phyloP scores from a whole-genome alignment of 2,113 vertebrate genomes.

The Prolemur simus region DNA sequence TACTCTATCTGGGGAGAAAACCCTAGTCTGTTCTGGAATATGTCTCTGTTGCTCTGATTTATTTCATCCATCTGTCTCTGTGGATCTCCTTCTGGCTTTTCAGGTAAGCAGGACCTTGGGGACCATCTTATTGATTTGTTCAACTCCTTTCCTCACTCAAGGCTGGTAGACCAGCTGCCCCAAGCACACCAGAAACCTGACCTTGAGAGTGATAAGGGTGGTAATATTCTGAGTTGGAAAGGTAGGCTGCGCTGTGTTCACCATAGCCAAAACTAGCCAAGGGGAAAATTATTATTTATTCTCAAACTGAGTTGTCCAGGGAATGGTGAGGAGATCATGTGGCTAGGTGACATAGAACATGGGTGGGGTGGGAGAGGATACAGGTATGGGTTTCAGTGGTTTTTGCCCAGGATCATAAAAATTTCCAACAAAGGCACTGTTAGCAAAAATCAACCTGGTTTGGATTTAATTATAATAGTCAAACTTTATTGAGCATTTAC shows the following conservation, averaged over 20 bases:
- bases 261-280: not conserved
- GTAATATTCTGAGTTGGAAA: not conserved
- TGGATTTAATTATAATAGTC: not conserved
- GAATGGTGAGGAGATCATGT: not conserved
- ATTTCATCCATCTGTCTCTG: constrained; percentile 26
- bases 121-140: not conserved
- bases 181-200: not conserved
- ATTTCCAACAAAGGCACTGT: not conserved
- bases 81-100: not conserved
- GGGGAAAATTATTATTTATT: not conserved
- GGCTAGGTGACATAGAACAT: not conserved
- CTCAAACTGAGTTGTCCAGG: not conserved
- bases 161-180: not conserved
- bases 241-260: not conserved
- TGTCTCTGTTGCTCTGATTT: not conserved
- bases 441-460: constrained; percentile 14
- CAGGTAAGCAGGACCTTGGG: not conserved
- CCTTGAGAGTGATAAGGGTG: not conserved
- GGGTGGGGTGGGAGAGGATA: not conserved
- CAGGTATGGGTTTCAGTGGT: not conserved
- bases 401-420: not conserved
- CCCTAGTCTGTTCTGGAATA: not conserved
- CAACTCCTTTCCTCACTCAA: not conserved
- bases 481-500: not conserved
- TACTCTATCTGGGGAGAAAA: constrained; percentile 24